These are phyloP conservation scores for Hypomecis atomaria DNA, from an alignment of 2,888 invertebrate genomes.

Conservation along the genomic window DNA sequence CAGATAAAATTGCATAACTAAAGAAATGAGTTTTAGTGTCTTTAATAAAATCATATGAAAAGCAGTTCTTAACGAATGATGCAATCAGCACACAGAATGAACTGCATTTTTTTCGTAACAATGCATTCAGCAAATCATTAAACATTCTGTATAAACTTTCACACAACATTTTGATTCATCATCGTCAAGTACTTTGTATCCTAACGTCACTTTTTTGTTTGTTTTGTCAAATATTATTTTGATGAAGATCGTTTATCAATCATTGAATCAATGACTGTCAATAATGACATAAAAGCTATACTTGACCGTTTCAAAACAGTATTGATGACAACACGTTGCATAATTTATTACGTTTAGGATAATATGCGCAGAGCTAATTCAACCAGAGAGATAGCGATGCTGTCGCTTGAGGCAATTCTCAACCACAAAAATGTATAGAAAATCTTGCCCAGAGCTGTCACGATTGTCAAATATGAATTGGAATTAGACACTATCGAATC, in stretches of 20 bases:
- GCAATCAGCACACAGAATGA: not conserved
- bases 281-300: not conserved
- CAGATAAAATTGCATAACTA: not conserved
- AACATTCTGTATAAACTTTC: constrained; percentile 17
- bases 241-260: not conserved
- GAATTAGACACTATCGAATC: no score
- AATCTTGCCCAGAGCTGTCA: no score
- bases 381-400: no score
- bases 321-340: not conserved
- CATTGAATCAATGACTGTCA: constrained; percentile 14
- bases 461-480: no score
- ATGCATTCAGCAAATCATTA: constrained; percentile 13
- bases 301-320: not conserved
- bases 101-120: constrained; percentile 4
- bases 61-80: not conserved
- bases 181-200: constrained; percentile 11
- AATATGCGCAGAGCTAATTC: no score
- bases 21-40: not conserved
- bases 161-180: constrained; percentile 12
- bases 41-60: not conserved
- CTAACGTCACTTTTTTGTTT: not conserved
- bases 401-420: no score
- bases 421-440: no score
- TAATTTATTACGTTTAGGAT: not conserved
- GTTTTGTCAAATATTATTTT: constrained; percentile 6